Percentiles rank a stretch among this genome's conserved stretches.
phyloP scores from a whole-genome alignment of 2,888 invertebrate species.

The Microplitis manilae region DNA sequence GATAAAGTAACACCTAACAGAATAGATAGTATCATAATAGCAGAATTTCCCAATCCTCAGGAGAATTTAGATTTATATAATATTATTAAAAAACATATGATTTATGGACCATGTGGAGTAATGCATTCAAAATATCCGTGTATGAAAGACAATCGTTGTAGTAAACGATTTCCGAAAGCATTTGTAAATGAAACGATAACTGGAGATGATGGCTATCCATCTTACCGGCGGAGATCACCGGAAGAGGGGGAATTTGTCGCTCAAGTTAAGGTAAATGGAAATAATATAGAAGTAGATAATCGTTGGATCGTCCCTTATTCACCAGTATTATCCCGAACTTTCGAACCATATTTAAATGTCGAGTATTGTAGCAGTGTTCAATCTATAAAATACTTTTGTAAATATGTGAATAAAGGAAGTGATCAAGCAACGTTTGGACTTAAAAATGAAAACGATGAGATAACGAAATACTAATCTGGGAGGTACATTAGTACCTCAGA shows the following conservation, averaged over 20 bases:
- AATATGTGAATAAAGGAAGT: slow-evolving; percentile 67
- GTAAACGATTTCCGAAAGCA: slow-evolving; percentile 61
- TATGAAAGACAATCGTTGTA: slow-evolving; percentile 66
- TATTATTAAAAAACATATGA: slow-evolving; percentile 52
- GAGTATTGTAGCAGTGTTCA: slow-evolving; percentile 69
- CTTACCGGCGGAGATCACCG: slow-evolving; percentile 55
- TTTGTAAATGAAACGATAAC: slow-evolving; percentile 56
- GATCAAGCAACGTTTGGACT: no score
- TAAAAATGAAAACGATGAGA: no score
- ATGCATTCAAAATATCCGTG: slow-evolving; percentile 63
- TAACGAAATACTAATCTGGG: no score
- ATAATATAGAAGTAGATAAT: slow-evolving; percentile 39
- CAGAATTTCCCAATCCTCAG: no score
- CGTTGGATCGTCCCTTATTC: slow-evolving; percentile 49
- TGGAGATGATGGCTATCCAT: slow-evolving; percentile 61
- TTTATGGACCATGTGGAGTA: slow-evolving; percentile 65
- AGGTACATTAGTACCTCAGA: no score
- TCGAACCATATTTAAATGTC: slow-evolving; percentile 65
- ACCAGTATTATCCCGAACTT: slow-evolving; percentile 48
- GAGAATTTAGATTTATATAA: slow-evolving; percentile 55
- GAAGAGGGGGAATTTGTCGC: slow-evolving; percentile 37
- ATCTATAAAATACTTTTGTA: slow-evolving; percentile 68
- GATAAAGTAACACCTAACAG: no score
- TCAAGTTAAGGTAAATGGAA: slow-evolving; percentile 32
- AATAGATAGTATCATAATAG: no score